Evolutionary conservation across 2,113 vertebrate species (phyloP), one percentile per base, ranked within the genome.

Genomic region (Shinisaurus crocodilurus): DNA sequence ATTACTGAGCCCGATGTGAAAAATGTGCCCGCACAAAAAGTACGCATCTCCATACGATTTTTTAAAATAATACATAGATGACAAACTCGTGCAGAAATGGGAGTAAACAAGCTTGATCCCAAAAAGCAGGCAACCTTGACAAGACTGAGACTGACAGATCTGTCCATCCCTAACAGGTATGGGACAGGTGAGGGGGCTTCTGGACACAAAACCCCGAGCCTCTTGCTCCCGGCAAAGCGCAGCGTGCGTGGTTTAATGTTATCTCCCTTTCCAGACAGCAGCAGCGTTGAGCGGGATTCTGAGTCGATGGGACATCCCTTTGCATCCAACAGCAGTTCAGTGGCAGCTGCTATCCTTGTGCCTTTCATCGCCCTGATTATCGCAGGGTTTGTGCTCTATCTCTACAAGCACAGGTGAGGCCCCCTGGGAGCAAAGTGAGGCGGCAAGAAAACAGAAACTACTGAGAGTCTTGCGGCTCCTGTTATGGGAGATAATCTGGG

Each of bases 341-440:
- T 99, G 95, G 99, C 99, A 6, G 99, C 99, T 90, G 99, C 99
- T 90, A 99, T 99, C 92, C 98, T 99, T 95, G 99, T 99, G 98
- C 99, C 99, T 98, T 99, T 99, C 97, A 98, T 99, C 89, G 99
- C 99, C 93, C 98, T 99, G 98, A 99, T 99, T 97, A 99, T 99
- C 79, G 99, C 99, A 92, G 99, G 99, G 97, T 99, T 99, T 8
- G 99, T 99, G 94, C 97, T 99, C 94, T 99, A 99, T 97, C 99
- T 99, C 96, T 99, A 99, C 97, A 99, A 99, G 98, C 99, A 99
- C 98, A 99, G 99, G 99, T 99, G 93, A 82, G 80, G 91, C 25
- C 37, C 63, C 67, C 23, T n/a, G 0, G 92, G 27, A 32, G 0
- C 0, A 20, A 2, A 2, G 63, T 32, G 5, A 1, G 65, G 6